Conservation (phyloP, 2,113 vertebrate species). For the Neomonachus schauinslandi region DNA sequence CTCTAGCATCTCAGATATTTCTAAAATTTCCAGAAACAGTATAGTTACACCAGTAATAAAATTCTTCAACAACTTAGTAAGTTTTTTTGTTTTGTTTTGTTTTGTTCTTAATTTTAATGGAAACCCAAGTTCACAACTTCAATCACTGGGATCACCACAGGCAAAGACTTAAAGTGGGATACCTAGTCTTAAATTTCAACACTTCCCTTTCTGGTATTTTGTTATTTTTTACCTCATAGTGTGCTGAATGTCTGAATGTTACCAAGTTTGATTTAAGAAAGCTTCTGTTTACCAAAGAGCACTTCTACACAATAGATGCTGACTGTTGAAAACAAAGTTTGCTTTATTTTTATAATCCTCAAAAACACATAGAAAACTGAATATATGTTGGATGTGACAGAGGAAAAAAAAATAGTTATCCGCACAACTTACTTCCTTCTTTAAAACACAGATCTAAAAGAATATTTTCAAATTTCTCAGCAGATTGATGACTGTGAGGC, state of each 20-base stretch:
- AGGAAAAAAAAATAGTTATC: neutral
- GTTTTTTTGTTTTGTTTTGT: neutral
- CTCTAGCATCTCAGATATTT: neutral
- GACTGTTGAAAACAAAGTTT: neutral
- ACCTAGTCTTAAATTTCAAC: neutral
- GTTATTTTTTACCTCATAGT: neutral
- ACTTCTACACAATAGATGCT: neutral
- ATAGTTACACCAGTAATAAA: neutral
- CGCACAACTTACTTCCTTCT: neutral
- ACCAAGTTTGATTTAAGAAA: neutral
- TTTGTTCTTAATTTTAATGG: neutral
- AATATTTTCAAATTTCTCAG: neutral
- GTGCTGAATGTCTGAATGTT: neutral
- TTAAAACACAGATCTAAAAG: neutral
- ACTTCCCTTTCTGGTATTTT: neutral
- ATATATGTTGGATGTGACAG: neutral
- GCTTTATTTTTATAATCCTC: neutral
- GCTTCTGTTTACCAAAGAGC: neutral
- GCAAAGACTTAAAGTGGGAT: neutral
- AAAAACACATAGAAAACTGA: neutral
- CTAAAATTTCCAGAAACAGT: neutral
- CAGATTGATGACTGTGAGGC: neutral
- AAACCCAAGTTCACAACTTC: neutral
- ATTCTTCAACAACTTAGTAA: neutral
- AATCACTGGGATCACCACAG: neutral